phyloP scores from a whole-genome alignment of 2,797 vertebrate genomes.

The Oreochromis mossambicus region DNA sequence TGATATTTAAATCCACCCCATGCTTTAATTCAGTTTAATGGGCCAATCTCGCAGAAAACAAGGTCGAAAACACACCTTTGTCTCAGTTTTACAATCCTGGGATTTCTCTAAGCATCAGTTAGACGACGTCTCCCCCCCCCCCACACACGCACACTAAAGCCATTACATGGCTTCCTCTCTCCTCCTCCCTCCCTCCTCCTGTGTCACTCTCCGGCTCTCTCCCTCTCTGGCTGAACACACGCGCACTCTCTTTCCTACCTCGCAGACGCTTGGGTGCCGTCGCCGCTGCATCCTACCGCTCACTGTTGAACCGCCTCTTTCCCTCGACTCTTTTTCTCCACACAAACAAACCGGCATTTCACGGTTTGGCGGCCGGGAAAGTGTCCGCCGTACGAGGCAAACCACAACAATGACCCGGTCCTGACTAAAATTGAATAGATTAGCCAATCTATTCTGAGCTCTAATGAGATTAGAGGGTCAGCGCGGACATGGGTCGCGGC shows the following conservation, averaged over 20 bases:
- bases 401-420: conserved; percentile 68
- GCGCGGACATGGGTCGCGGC: conserved; percentile 74
- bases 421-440: conserved; percentile 78
- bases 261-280: conserved; percentile 64
- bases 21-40: not conserved
- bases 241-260: conserved; percentile 47
- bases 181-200: not conserved
- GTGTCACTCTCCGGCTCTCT: conserved; percentile 23
- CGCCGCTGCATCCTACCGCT: conserved; percentile 45
- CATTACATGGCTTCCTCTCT: conserved; percentile 36
- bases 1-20: not conserved
- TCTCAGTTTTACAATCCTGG: not conserved
- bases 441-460: conserved; percentile 80
- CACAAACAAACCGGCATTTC: not conserved
- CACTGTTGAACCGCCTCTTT: conserved; percentile 14
- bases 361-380: conserved; percentile 2
- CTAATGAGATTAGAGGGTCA: conserved; percentile 83
- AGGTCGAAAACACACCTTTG: not conserved
- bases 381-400: conserved; percentile 31
- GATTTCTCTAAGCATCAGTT: conserved; percentile 32
- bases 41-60: not conserved
- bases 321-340: conserved; percentile 18
- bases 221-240: conserved; percentile 38
- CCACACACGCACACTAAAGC: not conserved
- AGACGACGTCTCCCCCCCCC: not conserved